These are phyloP conservation scores for Bombus haemorrhoidalis DNA, from an alignment of 1,140 invertebrate species.

Conservation along the genomic window DNA sequence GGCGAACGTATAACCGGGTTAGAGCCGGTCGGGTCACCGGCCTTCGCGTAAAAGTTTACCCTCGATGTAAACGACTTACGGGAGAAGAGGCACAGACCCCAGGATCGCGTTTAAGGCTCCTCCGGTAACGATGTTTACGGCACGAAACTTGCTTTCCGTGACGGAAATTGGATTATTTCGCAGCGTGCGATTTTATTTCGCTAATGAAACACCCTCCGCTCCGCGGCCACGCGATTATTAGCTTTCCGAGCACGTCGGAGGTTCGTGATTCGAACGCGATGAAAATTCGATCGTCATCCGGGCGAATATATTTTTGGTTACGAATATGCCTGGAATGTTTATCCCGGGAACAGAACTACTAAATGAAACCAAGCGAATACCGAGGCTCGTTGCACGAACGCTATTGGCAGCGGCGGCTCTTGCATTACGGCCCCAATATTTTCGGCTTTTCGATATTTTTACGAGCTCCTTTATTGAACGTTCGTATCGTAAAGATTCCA, in stretches of 20 bases:
- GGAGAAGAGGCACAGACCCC: background rate
- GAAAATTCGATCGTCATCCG: conserved; percentile 4
- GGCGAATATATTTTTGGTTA: background rate
- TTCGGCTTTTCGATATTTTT: too few species aligned
- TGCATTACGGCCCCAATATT: background rate
- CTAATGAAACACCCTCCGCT: conserved; percentile 3
- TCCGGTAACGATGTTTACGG: conserved; percentile 40
- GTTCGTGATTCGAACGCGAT: background rate
- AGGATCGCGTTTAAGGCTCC: conserved; percentile 10
- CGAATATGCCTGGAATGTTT: background rate
- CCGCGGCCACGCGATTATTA: background rate
- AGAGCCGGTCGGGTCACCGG: background rate
- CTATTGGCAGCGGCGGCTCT: background rate
- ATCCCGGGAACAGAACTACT: background rate
- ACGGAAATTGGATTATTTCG: conserved; percentile 39
- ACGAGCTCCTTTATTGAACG: background rate
- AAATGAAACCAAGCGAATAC: background rate
- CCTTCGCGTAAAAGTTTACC: conserved; percentile 25
- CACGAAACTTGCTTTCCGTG: conserved; percentile 13
- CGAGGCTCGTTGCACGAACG: background rate
- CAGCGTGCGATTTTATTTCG: conserved; percentile 9
- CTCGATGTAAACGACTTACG: conserved; percentile 36
- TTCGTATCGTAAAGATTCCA: too few species aligned
- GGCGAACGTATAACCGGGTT: background rate
- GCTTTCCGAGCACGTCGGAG: background rate